phyloP scores from a whole-genome alignment of 2,113 vertebrate species.

The Panthera tigris region DNA sequence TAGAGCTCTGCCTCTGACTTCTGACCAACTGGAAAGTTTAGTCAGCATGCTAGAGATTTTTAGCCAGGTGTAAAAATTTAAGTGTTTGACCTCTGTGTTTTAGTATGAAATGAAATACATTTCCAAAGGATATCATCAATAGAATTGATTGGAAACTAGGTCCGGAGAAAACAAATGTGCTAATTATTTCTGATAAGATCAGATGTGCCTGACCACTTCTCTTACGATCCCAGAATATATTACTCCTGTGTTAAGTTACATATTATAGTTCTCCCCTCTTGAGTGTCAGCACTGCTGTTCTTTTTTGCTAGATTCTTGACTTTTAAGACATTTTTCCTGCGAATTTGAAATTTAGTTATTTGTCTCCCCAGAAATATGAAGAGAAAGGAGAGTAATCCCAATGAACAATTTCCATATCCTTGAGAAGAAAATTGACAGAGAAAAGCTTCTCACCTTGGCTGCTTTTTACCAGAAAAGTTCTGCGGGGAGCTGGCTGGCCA shows the following conservation, averaged over 20 bases:
- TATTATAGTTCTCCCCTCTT: neutral
- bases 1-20: neutral
- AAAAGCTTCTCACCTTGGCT: neutral
- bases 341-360: slow-evolving; percentile 12
- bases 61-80: neutral
- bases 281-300: neutral
- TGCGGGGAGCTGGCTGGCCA: neutral
- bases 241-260: neutral
- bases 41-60: neutral
- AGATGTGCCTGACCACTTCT: neutral
- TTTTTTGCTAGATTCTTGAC: neutral
- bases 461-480: neutral
- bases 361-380: neutral
- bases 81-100: neutral
- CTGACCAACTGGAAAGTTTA: neutral
- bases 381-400: neutral
- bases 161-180: neutral
- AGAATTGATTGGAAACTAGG: neutral
- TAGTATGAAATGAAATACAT: neutral
- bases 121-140: slow-evolving; percentile 16
- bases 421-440: slow-evolving; percentile 1
- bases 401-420: neutral
- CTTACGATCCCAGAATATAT: neutral
- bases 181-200: slow-evolving; percentile 9
- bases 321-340: neutral